Evolutionary conservation across 2,797 vertebrate species (phyloP), one percentile per base, ranked within the genome.

Genomic region (Acrossocheilus wenchowensis): DNA sequence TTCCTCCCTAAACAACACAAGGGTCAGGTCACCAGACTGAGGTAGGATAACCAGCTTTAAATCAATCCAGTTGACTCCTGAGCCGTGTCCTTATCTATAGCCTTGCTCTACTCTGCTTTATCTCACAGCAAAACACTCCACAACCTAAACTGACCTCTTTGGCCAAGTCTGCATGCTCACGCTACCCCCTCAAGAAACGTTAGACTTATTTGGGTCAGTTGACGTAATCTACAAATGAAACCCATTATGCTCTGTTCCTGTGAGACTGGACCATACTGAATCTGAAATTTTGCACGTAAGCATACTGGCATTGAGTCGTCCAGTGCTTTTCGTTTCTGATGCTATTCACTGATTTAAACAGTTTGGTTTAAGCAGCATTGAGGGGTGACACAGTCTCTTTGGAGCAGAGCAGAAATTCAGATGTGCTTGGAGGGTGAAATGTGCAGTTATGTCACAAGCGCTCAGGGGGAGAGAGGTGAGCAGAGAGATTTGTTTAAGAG

Each of bases 151-250:
- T 72, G 75, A 85, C 75, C 83, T 64, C 60, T 77, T 66, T 62
- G 57, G 82, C 57, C 57, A 84, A 77, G 23, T 71, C 34, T 26
- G 39, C 50, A 26, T 2, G 8, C 75, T 79, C n/a, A 6, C 39
- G 45, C 83, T 57, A 69, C 62, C 83, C 62, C 60, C 62, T 69
- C 34, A 23, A 43, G 62, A 78, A 50, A 71, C 19, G 21, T 36
- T 60, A 57, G 74, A 78, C 64, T 79, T 78, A 85, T 79, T 45
- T 85, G 83, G 83, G 83, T 79, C 83, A 79, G 83, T 60, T 71
- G 75, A 79, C 26, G 11, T 72, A 85, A 75, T 39, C 64, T 52
- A 57, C 74, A 54, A 79, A 85, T 57, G 48, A 85, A 85, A 79
- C 50, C 75, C 39, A 85, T 79, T 85, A 85, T 85, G 17, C n/a